Base-by-base conservation (phyloP, 2,113 vertebrate genomes). In the Chitala chitala region DNA sequence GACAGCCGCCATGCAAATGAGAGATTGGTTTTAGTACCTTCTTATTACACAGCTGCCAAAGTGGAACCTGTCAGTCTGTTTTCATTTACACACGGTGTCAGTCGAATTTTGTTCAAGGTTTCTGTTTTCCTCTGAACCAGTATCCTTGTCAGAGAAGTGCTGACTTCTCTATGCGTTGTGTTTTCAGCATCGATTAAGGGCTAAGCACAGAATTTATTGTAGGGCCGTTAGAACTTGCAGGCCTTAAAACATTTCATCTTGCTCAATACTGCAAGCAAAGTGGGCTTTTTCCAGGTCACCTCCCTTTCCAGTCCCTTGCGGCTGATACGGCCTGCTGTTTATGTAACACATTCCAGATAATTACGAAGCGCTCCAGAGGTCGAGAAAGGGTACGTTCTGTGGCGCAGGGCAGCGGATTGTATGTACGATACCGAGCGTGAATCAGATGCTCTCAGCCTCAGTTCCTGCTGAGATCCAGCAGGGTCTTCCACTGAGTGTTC, bases 241-340 rank as follows among this genome's bases (percentile, higher is more conserved):
- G 48, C 20, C 48, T 8, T 10, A 46, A 38, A 22, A 29, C 44
- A 64, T 70, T 72, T 51, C 69, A 73, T 74, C 76, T 40, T 15
- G 15, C 68, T 36, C 36, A 48, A 61, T 38, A 46, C 76, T 78
- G 63, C 55, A 58, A 65, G 74, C 71, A 77, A 63, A 63, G 33
- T 4, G 13, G 76, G 85, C 87, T 63, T 79, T 68, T 87, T 86
- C 82, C 83, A 86, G 85, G 85, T 88, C 85, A 87, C 13, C 72
- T 82, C 66, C 53, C 75, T 66, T 33, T 13, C 31, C 51, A 64
- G 38, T 74, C 77, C 48, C 15, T 20, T 22, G 29, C n/a, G 2
- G 46, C 29, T 65, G 58, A 66, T 22, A 44, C 63, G 48, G 8
- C 68, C 55, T 42, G 56, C 66, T 26, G 42, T 55, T 56, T 56